Evolutionary conservation across 1,140 invertebrate genomes (phyloP).

Genomic region (Leptoteleia sp.): DNA sequence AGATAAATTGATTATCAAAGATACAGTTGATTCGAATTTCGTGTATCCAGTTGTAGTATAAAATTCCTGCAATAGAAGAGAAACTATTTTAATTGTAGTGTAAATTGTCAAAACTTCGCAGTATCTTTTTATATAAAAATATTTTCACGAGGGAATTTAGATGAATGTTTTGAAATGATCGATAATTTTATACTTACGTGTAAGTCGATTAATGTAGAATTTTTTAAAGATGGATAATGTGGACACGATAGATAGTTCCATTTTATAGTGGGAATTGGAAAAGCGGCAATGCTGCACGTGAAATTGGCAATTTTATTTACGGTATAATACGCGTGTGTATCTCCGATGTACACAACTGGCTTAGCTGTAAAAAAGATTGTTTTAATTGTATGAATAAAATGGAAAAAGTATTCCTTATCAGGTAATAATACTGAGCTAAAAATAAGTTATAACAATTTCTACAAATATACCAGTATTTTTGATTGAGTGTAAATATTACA

Average conservation of each 20-base stretch:
- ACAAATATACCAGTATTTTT: too few species aligned
- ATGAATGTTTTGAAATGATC: too few species aligned
- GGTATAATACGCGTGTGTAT: conserved; percentile 28
- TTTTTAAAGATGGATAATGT: conserved; percentile 30
- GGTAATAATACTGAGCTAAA: too few species aligned
- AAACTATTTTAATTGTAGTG: neutral
- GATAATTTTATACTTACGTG: conserved; percentile 32
- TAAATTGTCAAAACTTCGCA: too few species aligned
- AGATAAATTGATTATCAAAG: conserved; percentile 26
- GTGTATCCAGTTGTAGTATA: conserved; percentile 29
- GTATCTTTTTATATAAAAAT: too few species aligned
- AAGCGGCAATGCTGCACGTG: conserved; percentile 35
- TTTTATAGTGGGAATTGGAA: conserved; percentile 27
- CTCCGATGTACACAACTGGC: conserved; percentile 29
- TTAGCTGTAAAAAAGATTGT: conserved; percentile 33
- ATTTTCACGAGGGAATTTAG: too few species aligned
- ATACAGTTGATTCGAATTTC: conserved; percentile 27
- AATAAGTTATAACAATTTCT: too few species aligned
- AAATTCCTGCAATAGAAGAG: conserved; percentile 14
- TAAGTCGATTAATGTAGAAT: conserved; percentile 33
- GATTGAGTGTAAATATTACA: too few species aligned
- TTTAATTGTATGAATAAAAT: too few species aligned
- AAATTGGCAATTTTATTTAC: conserved; percentile 22
- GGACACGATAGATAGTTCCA: conserved; percentile 42
- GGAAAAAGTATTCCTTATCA: too few species aligned